phyloP scores from a whole-genome alignment of 2,113 vertebrate genomes.

The Zingel zingel region DNA sequence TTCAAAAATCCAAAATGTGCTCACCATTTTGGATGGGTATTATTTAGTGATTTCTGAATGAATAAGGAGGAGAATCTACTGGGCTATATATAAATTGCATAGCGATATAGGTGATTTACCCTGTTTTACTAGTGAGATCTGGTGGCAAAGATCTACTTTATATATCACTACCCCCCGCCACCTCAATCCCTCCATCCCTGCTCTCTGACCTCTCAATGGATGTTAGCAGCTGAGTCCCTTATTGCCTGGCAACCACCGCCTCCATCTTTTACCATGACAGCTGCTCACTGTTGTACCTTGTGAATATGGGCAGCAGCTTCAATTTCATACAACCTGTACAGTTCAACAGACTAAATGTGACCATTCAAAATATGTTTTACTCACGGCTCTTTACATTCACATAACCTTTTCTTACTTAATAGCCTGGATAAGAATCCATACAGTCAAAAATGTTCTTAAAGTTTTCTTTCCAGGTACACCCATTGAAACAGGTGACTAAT shows the following conservation, averaged over 20 bases:
- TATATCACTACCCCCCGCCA: conserved; percentile 31
- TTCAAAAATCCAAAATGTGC: too few species aligned
- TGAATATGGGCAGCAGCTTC: background rate
- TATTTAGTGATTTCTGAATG: too few species aligned
- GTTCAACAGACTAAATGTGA: background rate
- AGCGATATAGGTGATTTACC: too few species aligned
- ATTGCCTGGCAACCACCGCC: conserved; percentile 75
- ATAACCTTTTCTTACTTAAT: background rate
- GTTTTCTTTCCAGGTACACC: background rate
- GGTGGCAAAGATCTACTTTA: too few species aligned
- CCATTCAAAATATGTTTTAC: background rate
- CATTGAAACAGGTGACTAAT: background rate
- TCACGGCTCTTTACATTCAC: background rate
- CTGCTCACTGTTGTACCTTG: conserved; percentile 32
- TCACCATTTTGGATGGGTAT: background rate
- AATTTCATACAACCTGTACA: background rate
- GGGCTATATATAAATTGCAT: too few species aligned
- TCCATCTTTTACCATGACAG: conserved; percentile 48
- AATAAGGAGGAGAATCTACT: too few species aligned
- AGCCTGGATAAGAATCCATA: background rate
- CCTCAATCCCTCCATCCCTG: conserved; percentile 39
- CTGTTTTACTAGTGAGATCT: too few species aligned
- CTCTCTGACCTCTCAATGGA: conserved; percentile 64
- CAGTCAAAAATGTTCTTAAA: background rate
- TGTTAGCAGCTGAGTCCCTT: conserved; percentile 68